Conservation (phyloP, 2,113 vertebrate genomes). For the Myotis lucifugus region DNA sequence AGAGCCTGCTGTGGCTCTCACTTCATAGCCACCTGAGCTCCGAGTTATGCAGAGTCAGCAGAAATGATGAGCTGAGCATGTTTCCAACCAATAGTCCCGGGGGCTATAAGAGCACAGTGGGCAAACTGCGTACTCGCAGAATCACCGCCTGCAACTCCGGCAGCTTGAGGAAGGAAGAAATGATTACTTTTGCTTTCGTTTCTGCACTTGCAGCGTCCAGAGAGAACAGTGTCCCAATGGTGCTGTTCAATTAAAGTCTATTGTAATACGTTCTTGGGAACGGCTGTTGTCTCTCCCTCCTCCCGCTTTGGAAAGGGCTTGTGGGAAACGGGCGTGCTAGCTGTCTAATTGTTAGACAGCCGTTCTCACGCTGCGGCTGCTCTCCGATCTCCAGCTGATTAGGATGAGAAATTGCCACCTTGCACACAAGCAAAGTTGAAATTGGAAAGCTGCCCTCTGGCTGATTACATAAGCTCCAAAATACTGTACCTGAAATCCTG, state of each 20-base stretch:
- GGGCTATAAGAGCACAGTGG: not conserved
- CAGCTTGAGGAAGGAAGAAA: not conserved
- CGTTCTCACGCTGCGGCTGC: not conserved
- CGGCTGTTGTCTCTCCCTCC: not conserved
- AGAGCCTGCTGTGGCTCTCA: not conserved
- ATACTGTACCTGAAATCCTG: conserved; percentile 57
- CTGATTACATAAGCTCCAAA: conserved; percentile 64
- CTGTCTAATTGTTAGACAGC: not conserved
- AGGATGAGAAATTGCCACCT: conserved; percentile 59
- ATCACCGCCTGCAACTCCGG: not conserved
- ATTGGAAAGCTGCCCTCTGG: conserved; percentile 37
- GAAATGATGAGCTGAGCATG: not conserved
- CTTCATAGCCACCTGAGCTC: not conserved
- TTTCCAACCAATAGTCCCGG: not conserved
- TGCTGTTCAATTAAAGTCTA: conserved; percentile 27
- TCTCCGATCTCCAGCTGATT: not conserved
- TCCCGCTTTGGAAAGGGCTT: not conserved
- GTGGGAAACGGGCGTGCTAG: not conserved
- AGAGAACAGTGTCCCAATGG: not conserved
- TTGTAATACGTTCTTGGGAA: not conserved
- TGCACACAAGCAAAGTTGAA: conserved; percentile 43
- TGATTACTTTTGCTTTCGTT: not conserved
- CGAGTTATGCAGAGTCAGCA: not conserved
- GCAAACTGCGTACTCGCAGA: not conserved
- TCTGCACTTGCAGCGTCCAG: not conserved